A percentile compares a stretch with the other conserved stretches of the same genome.
These are phyloP conservation scores for Agrotis ipsilon DNA, from an alignment of 2,888 invertebrate genomes.

Conservation along the genomic window DNA sequence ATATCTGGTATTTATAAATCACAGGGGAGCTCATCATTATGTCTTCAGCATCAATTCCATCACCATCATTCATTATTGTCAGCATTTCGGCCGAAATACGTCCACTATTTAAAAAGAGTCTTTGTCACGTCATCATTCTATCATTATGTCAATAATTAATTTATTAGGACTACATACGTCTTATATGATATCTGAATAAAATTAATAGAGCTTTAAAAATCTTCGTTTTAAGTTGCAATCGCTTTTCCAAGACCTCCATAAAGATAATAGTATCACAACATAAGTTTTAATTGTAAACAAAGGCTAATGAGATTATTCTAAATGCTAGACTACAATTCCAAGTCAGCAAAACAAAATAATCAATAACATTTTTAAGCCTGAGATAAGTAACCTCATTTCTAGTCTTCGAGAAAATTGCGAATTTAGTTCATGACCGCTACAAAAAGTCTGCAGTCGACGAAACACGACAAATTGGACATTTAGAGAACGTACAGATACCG, in stretches of 20 bases:
- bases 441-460: slow-evolving; percentile 24
- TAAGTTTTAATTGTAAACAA: not conserved
- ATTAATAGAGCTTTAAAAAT: not conserved
- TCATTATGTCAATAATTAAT: too few relatives aligned
- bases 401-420: slow-evolving; percentile 24
- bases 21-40: not conserved
- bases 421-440: slow-evolving; percentile 36
- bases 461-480: slow-evolving; percentile 41
- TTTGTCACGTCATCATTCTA: too few relatives aligned
- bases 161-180: not conserved
- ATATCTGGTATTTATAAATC: not conserved
- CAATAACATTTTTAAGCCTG: slow-evolving; percentile 3
- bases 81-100: too few relatives aligned
- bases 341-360: slow-evolving; percentile 14
- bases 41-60: not conserved
- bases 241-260: not conserved
- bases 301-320: not conserved
- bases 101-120: too few relatives aligned
- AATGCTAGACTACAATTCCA: not conserved
- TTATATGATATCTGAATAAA: too few relatives aligned
- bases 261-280: not conserved
- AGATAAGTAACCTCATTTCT: slow-evolving; percentile 1
- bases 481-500: slow-evolving; percentile 20
- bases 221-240: not conserved
- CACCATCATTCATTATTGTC: too few relatives aligned